Percentiles rank a stretch among this genome's conserved stretches.
Evolutionary conservation across 35 echinoderm and acorn worm species (phyloP).

Genomic region (Lytechinus pictus): DNA sequence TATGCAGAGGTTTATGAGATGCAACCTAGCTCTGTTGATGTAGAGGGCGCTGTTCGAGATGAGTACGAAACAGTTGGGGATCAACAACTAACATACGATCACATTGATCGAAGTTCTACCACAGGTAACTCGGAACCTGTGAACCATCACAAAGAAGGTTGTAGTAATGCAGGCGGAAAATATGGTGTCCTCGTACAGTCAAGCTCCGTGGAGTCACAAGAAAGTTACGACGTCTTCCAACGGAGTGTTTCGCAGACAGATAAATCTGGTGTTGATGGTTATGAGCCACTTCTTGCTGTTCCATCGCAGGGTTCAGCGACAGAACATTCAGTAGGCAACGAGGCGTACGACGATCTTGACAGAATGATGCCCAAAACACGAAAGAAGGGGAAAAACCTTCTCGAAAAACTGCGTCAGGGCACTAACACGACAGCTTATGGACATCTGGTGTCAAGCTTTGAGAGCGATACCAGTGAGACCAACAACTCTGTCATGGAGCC

Average conservation of each 20-base stretch:
- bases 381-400: not conserved
- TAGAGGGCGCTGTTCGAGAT: not conserved
- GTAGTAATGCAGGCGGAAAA: not conserved
- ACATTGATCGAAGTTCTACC: not conserved
- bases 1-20: conserved; percentile 7
- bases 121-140: not conserved
- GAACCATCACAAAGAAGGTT: not conserved
- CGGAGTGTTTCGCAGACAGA: not conserved
- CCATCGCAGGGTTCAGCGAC: not conserved
- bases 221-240: not conserved
- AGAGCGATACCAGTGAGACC: not conserved
- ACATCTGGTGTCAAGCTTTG: not conserved
- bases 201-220: conserved; percentile 9
- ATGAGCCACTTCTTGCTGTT: not conserved
- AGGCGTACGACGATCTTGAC: not conserved
- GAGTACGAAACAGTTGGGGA: not conserved
- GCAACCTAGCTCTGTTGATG: not conserved
- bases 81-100: not conserved
- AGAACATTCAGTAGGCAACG: not conserved
- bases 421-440: not conserved
- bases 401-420: not conserved
- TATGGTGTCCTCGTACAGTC: conserved; percentile 17
- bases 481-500: not conserved
- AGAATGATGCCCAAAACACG: not conserved
- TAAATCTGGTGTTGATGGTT: not conserved